phyloP scores from a whole-genome alignment of 2,113 vertebrate genomes.

The Hemicordylus capensis region DNA sequence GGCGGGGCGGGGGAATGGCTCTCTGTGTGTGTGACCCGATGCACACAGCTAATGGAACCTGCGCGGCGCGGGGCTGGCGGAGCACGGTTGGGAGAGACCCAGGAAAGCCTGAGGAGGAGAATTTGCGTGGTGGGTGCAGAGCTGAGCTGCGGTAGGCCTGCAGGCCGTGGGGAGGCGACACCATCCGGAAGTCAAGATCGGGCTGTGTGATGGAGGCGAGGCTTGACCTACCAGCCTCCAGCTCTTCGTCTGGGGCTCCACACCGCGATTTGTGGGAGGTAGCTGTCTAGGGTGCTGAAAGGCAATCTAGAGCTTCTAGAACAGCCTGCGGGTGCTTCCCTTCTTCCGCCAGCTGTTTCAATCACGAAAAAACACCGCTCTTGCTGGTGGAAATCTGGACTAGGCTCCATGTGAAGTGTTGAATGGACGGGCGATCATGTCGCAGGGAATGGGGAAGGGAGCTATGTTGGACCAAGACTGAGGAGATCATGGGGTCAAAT shows the following conservation, averaged over 20 bases:
- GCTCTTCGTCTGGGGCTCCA: too few species aligned
- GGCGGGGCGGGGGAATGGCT: too few species aligned
- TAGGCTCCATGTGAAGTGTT: background rate
- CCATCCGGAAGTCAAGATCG: background rate
- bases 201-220: too few species aligned
- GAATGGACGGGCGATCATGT: too few species aligned
- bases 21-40: background rate
- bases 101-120: background rate
- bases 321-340: background rate
- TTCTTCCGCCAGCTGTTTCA: background rate
- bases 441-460: too few species aligned
- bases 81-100: background rate
- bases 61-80: background rate
- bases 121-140: background rate
- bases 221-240: background rate
- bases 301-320: background rate
- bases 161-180: background rate
- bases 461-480: too few species aligned
- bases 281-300: constrained; percentile 71
- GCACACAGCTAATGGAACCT: background rate
- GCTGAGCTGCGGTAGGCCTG: background rate
- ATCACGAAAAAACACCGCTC: too few species aligned
- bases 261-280: background rate
- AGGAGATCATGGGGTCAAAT: too few species aligned
- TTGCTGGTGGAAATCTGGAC: background rate